phyloP scores from a whole-genome alignment of 1,140 invertebrate genomes.

The Heterodera schachtii region DNA sequence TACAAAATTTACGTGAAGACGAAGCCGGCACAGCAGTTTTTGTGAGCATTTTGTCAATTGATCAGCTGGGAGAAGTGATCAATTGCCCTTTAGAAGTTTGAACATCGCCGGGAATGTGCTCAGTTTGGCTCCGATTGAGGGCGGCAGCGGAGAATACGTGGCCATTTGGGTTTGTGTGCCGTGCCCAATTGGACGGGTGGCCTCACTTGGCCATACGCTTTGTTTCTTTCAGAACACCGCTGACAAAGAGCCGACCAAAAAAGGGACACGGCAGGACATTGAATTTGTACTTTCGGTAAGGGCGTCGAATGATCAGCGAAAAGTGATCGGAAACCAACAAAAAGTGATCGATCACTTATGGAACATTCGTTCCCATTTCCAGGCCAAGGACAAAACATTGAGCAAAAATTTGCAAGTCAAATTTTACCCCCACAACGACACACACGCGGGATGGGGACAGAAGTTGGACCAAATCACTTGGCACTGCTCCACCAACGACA shows the following conservation, averaged over 20 bases:
- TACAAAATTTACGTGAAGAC: conserved; percentile 47
- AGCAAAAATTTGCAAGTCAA: conserved; percentile 42
- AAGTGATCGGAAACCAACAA: not conserved
- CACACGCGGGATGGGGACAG: conserved; percentile 40
- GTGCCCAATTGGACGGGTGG: not conserved
- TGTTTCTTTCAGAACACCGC: conserved; percentile 31
- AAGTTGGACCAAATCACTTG: conserved; percentile 37
- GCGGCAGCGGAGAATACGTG: conserved; percentile 17
- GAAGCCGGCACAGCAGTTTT: conserved; percentile 40
- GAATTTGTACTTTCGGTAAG: conserved; percentile 29
- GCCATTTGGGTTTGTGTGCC: conserved; percentile 20
- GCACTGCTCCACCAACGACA: conserved; percentile 33
- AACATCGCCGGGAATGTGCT: conserved; percentile 39
- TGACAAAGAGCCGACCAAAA: conserved; percentile 42
- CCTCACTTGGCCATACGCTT: not conserved
- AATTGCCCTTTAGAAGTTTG: conserved; percentile 21
- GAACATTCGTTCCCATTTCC: not conserved
- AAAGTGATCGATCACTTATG: no score
- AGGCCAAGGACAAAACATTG: conserved; percentile 26
- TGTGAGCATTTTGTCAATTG: conserved; percentile 36
- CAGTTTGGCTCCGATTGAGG: conserved; percentile 10
- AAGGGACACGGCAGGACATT: conserved; percentile 37
- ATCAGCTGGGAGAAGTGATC: not conserved
- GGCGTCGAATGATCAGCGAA: not conserved
- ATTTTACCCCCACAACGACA: conserved; percentile 36